These are phyloP conservation scores for Chlorodrepanis virens DNA, from an alignment of 2,113 vertebrate species.

Conservation along the genomic window DNA sequence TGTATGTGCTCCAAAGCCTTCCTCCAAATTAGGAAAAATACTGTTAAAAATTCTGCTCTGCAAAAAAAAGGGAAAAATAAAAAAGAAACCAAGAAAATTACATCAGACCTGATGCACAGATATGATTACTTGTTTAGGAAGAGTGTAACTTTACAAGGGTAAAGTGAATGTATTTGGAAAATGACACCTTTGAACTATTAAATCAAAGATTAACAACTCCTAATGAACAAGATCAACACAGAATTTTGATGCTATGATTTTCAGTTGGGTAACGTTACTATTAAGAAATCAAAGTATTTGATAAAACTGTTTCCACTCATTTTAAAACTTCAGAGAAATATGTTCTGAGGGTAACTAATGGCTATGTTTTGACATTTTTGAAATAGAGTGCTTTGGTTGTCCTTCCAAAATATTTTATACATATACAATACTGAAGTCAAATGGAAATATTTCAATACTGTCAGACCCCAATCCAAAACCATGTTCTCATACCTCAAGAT, in stretches of 20 bases:
- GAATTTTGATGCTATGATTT: neutral
- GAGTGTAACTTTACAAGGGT: neutral
- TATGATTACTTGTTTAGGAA: neutral
- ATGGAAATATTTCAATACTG: neutral
- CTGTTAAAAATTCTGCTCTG: neutral
- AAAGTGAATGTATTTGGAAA: neutral
- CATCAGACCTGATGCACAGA: neutral
- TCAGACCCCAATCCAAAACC: neutral
- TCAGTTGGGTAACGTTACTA: neutral
- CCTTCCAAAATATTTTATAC: neutral
- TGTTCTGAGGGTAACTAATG: neutral
- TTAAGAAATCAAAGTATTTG: neutral
- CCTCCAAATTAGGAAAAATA: neutral
- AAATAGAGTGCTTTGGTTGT: neutral
- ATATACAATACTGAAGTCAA: neutral
- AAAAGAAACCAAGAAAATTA: neutral
- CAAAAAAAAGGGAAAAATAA: no score
- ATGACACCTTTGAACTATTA: rapidly evolving
- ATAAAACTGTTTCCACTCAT: neutral
- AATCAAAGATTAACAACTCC: neutral
- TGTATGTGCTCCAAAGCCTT: neutral
- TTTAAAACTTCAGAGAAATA: neutral
- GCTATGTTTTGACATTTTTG: neutral
- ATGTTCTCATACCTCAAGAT: neutral
- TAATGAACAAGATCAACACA: neutral